Percentiles rank a stretch among this genome's conserved stretches.
Evolutionary conservation across 2,888 invertebrate genomes (phyloP).

Genomic region (Diaphora mendica): DNA sequence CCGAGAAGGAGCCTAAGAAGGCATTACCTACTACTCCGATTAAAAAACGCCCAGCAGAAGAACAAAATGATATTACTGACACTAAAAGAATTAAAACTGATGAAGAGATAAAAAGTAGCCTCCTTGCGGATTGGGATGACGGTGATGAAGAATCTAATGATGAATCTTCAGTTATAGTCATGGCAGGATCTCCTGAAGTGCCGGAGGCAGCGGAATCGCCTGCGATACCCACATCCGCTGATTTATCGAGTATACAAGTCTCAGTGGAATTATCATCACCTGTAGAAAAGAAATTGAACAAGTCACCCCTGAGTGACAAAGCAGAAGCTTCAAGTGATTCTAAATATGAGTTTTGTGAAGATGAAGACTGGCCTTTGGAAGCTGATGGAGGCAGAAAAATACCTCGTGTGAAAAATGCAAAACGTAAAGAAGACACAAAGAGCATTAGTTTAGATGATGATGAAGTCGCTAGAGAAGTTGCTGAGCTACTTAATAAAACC

Average conservation of each 20-base stretch:
- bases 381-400: slow-evolving; percentile 88
- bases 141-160: slow-evolving; percentile 80
- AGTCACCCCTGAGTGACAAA: slow-evolving; percentile 64
- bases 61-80: slow-evolving; percentile 62
- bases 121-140: slow-evolving; percentile 93
- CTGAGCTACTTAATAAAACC: slow-evolving; percentile 88
- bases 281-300: slow-evolving; percentile 64
- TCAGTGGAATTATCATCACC: slow-evolving; percentile 58
- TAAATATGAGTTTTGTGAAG: slow-evolving; percentile 93
- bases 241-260: slow-evolving; percentile 65
- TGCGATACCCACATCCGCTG: slow-evolving; percentile 74
- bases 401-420: slow-evolving; percentile 86
- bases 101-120: slow-evolving; percentile 89
- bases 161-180: slow-evolving; percentile 64
- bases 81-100: slow-evolving; percentile 85
- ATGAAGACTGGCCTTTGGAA: slow-evolving; percentile 88
- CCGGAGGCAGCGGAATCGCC: slow-evolving; percentile 74
- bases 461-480: slow-evolving; percentile 86
- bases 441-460: slow-evolving; percentile 78
- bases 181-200: slow-evolving; percentile 71
- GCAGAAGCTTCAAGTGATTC: slow-evolving; percentile 85
- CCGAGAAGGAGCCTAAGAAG: slow-evolving; percentile 70
- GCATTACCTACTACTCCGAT: slow-evolving; percentile 55
- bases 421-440: slow-evolving; percentile 76
- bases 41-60: slow-evolving; percentile 76